A percentile compares a stretch with the other conserved stretches of the same genome.
Conservation (phyloP, 2,888 invertebrate species). For the Parnassius orleans region DNA sequence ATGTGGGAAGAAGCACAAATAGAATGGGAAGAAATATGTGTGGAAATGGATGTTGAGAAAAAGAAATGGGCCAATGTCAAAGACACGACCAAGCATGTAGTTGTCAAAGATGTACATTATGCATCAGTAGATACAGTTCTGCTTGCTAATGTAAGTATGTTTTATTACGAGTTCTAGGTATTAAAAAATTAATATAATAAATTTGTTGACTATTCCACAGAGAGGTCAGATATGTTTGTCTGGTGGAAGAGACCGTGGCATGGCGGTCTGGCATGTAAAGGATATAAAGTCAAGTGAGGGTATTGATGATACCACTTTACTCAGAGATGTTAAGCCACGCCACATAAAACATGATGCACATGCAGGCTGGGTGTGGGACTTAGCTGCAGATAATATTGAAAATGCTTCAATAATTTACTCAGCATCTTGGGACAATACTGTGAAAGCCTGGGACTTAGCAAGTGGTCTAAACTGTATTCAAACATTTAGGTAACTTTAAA, state of each 20-base stretch:
- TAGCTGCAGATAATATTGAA: slow-evolving; percentile 66
- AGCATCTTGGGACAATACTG: slow-evolving; percentile 82
- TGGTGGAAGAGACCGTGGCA: slow-evolving; percentile 80
- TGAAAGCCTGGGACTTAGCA: slow-evolving; percentile 79
- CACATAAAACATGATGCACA: slow-evolving; percentile 74
- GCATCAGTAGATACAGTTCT: slow-evolving; percentile 82
- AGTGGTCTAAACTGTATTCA: slow-evolving; percentile 65
- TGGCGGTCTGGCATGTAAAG: slow-evolving; percentile 76
- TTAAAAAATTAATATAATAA: slow-evolving; percentile 12
- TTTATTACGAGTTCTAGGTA: not conserved
- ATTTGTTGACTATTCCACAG: slow-evolving; percentile 43
- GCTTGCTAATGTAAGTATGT: slow-evolving; percentile 75
- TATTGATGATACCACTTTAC: slow-evolving; percentile 44
- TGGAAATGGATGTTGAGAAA: slow-evolving; percentile 81
- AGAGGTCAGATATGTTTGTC: slow-evolving; percentile 76
- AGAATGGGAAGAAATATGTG: slow-evolving; percentile 81
- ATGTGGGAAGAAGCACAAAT: slow-evolving; percentile 61
- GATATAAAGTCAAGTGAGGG: slow-evolving; percentile 50
- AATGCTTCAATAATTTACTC: slow-evolving; percentile 75
- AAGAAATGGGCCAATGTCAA: slow-evolving; percentile 77
- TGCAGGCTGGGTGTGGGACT: slow-evolving; percentile 84
- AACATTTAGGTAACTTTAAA: slow-evolving; percentile 67
- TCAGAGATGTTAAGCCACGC: slow-evolving; percentile 52
- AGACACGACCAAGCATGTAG: slow-evolving; percentile 68
- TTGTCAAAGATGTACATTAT: slow-evolving; percentile 77